These are phyloP conservation scores for Telenomus remus DNA, from an alignment of 1,140 invertebrate genomes.

Conservation along the genomic window DNA sequence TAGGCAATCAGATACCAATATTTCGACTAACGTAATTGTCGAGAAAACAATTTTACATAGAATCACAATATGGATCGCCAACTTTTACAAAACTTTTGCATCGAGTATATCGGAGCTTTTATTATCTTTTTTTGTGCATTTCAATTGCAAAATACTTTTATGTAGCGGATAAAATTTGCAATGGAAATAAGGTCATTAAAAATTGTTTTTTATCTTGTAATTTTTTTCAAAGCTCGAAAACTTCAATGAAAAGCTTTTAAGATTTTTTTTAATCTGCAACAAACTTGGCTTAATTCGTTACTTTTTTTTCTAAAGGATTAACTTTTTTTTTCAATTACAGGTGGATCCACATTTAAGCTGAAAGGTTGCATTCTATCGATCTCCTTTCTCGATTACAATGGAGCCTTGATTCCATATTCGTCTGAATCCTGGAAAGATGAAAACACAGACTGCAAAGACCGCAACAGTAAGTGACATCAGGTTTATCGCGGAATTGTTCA, in stretches of 20 bases:
- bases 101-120: neutral
- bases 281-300: neutral
- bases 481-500: neutral
- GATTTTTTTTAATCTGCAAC: neutral
- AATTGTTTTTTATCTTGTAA: too few species aligned
- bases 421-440: conserved; percentile 93
- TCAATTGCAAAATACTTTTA: too few species aligned
- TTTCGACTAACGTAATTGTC: conserved; percentile 22
- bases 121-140: too few species aligned
- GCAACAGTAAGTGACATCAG: conserved; percentile 65
- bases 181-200: too few species aligned
- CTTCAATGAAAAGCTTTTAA: too few species aligned
- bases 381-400: conserved; percentile 96
- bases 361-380: conserved; percentile 91
- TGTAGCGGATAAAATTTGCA: too few species aligned
- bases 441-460: conserved; percentile 79
- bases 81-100: neutral
- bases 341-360: conserved; percentile 91
- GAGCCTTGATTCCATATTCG: conserved; percentile 88
- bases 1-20: conserved; percentile 21
- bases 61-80: conserved; percentile 6
- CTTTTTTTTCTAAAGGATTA: conserved; percentile 12
- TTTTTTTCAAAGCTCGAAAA: too few species aligned
- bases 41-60: conserved; percentile 11
- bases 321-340: conserved; percentile 72